Evolutionary conservation across 2,113 vertebrate species (phyloP).

Genomic region (Gallinago jamesoni): DNA sequence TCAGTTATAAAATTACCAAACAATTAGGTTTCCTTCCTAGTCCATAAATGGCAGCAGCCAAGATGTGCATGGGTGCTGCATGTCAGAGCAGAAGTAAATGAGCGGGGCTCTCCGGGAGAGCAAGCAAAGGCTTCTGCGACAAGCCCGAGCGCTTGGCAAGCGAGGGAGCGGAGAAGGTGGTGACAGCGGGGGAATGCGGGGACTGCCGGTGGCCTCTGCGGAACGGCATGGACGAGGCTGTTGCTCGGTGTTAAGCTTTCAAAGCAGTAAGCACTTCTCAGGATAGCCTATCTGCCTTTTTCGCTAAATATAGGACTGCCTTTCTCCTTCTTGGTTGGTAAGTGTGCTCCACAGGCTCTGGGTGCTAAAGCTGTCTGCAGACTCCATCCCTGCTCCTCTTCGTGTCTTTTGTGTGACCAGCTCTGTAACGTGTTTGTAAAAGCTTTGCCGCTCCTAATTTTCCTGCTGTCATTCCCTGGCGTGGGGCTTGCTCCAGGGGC

Average conservation of each 20-base stretch:
- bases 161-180: neutral
- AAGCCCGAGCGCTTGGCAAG: neutral
- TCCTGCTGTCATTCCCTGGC: rapidly evolving
- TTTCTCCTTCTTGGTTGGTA: neutral
- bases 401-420: neutral
- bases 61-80: neutral
- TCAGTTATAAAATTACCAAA: neutral
- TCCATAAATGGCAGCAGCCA: neutral
- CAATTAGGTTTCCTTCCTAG: neutral
- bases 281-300: neutral
- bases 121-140: rapidly evolving
- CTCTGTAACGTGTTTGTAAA: rapidly evolving
- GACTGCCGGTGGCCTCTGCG: neutral
- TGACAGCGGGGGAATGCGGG: neutral
- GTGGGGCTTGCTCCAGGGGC: neutral
- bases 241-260: neutral
- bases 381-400: neutral
- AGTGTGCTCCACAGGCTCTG: neutral
- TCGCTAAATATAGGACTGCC: neutral
- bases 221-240: neutral
- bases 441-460: neutral
- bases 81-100: neutral
- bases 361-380: neutral
- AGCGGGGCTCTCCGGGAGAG: neutral
- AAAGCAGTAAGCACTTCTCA: neutral